Evolutionary conservation across 2,797 vertebrate genomes (phyloP).

Genomic region (Coccyzus lansbergi): DNA sequence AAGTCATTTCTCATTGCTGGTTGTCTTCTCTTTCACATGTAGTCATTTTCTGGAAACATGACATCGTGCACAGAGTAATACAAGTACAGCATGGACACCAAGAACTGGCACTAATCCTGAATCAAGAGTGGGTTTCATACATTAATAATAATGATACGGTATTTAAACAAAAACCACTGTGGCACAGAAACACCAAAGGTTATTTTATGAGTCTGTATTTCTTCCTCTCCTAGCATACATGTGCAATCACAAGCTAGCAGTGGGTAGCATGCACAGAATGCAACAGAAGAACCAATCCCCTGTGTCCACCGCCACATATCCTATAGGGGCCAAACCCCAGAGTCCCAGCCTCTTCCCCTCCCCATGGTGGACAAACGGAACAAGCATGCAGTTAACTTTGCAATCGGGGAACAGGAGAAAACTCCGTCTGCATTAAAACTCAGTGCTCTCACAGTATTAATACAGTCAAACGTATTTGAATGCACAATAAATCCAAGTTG

Average conservation of each 20-base stretch:
- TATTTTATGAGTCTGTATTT: background rate
- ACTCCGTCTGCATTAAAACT: background rate
- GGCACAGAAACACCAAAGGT: background rate
- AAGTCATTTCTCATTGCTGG: background rate
- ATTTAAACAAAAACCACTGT: background rate
- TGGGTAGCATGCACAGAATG: background rate
- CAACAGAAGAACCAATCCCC: background rate
- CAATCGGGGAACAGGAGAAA: background rate
- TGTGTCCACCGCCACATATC: background rate
- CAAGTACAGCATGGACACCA: background rate
- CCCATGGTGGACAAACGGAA: background rate
- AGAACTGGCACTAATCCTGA: constrained; percentile 33
- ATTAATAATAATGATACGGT: background rate
- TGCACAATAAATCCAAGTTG: background rate
- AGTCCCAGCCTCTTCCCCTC: background rate
- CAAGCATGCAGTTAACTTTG: background rate
- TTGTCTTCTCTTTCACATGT: background rate
- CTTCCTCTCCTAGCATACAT: background rate
- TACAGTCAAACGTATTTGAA: background rate
- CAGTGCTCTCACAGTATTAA: background rate
- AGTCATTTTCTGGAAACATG: background rate
- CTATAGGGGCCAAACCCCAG: background rate
- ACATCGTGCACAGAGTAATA: background rate
- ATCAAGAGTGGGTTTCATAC: constrained; percentile 14
- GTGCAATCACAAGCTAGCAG: background rate